These are phyloP conservation scores for Pimpla rufipes DNA, from an alignment of 2,888 invertebrate species.

Conservation along the genomic window DNA sequence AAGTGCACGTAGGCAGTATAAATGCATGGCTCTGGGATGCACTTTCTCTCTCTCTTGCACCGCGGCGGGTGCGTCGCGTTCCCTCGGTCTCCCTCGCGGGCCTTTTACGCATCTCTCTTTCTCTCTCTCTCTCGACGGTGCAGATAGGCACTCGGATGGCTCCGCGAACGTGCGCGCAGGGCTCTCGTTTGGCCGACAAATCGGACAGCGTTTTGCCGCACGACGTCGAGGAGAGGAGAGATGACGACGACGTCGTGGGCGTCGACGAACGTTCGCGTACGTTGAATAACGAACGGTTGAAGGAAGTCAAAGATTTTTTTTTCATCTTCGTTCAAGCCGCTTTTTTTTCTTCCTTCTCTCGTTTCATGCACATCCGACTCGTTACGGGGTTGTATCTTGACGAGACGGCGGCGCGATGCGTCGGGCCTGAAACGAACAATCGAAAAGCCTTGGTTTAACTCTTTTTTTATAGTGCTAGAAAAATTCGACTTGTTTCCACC, in stretches of 20 bases:
- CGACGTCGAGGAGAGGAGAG: constrained; percentile 28
- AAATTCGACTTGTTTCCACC: no score
- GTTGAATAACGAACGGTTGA: constrained; percentile 56
- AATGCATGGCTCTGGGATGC: constrained; percentile 65
- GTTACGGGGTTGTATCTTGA: neutral
- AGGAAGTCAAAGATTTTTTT: constrained; percentile 40
- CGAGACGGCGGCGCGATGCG: neutral
- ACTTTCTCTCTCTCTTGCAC: constrained; percentile 40
- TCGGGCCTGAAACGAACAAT: no score
- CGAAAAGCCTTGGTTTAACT: neutral
- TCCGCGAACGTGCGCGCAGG: neutral
- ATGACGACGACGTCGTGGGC: constrained; percentile 55
- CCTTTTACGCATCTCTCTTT: constrained; percentile 32
- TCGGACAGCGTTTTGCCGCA: constrained; percentile 54
- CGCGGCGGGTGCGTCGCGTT: constrained; percentile 53
- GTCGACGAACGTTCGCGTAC: constrained; percentile 46
- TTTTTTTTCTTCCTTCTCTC: constrained; percentile 36
- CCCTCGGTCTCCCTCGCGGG: constrained; percentile 26
- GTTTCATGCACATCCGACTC: constrained; percentile 11
- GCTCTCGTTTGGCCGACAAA: constrained; percentile 64
- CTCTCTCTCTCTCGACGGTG: neutral
- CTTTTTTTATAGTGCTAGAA: neutral
- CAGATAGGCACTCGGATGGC: constrained; percentile 3
- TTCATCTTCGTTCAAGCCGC: constrained; percentile 1
- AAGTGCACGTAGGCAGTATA: constrained; percentile 79